These are phyloP conservation scores for Diaprepes abbreviatus DNA, from an alignment of 2,888 invertebrate genomes.

Conservation along the genomic window DNA sequence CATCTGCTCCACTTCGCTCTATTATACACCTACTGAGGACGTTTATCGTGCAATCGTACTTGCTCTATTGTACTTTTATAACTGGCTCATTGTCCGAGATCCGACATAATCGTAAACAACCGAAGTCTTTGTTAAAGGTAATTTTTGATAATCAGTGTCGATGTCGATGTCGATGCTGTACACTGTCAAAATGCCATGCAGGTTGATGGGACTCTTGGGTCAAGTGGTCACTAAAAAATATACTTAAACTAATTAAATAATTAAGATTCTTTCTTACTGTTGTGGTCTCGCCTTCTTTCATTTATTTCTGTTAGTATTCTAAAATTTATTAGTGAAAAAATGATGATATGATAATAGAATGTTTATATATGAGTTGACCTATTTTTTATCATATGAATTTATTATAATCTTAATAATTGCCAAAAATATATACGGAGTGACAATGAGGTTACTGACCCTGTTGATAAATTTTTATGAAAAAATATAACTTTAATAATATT, in stretches of 20 bases:
- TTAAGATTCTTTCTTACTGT: background rate
- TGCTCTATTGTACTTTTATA: conserved; percentile 54
- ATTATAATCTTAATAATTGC: too few species aligned
- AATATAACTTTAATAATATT: too few species aligned
- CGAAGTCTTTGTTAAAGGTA: conserved; percentile 51
- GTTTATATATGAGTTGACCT: too few species aligned
- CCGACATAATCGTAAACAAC: conserved; percentile 53
- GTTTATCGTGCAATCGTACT: conserved; percentile 42
- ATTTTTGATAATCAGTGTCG: conserved; percentile 39
- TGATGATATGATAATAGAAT: too few species aligned
- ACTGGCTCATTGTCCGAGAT: conserved; percentile 54
- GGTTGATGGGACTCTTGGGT: conserved; percentile 14
- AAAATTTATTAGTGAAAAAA: background rate
- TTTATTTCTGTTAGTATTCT: background rate
- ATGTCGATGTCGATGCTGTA: conserved; percentile 7
- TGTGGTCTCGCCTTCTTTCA: background rate
- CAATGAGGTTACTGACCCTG: too few species aligned
- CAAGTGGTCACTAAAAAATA: conserved; percentile 23
- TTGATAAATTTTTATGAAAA: too few species aligned
- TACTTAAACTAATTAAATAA: conserved; percentile 12
- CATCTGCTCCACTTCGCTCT: conserved; percentile 58
- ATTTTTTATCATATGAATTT: too few species aligned
- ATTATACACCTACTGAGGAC: conserved; percentile 52
- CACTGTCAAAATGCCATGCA: conserved; percentile 21
- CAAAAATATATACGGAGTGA: too few species aligned